These are phyloP conservation scores for Callipepla californica DNA, from an alignment of 2,113 vertebrate genomes.

Conservation along the genomic window DNA sequence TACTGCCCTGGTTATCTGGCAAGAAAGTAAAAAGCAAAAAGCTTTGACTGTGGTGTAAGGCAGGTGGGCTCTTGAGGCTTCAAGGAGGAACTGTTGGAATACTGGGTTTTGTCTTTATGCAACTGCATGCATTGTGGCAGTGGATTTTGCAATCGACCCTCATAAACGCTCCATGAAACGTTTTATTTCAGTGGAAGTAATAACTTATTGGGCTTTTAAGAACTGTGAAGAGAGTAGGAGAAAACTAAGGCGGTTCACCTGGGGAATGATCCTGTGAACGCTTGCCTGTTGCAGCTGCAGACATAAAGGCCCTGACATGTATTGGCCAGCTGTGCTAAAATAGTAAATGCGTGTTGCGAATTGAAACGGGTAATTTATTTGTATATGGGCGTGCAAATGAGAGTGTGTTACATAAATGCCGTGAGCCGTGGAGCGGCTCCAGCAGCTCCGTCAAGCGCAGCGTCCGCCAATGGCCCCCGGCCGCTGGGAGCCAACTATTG, in stretches of 20 bases:
- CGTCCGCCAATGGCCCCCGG: accelerated
- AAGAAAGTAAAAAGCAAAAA: not conserved
- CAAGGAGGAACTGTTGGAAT: not conserved
- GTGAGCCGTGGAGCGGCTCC: not conserved
- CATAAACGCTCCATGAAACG: not conserved
- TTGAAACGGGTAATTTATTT: not conserved
- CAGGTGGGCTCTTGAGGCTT: not conserved
- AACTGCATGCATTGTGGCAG: not conserved
- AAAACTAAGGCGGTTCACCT: not conserved
- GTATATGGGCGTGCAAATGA: not conserved
- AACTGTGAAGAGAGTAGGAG: not conserved
- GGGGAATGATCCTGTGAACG: not conserved
- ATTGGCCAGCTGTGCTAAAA: not conserved
- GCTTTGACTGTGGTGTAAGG: not conserved
- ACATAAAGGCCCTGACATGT: not conserved
- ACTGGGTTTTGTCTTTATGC: not conserved
- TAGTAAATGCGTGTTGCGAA: not conserved
- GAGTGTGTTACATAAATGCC: not conserved
- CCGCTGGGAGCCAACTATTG: not conserved
- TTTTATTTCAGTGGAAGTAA: not conserved
- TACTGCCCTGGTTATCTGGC: conserved; percentile 37
- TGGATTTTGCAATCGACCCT: not conserved
- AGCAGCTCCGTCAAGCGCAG: not conserved
- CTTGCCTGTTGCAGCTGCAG: not conserved
- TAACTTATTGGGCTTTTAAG: not conserved